These are phyloP conservation scores for Cathartes aura DNA, from an alignment of 2,113 vertebrate species.

Conservation along the genomic window DNA sequence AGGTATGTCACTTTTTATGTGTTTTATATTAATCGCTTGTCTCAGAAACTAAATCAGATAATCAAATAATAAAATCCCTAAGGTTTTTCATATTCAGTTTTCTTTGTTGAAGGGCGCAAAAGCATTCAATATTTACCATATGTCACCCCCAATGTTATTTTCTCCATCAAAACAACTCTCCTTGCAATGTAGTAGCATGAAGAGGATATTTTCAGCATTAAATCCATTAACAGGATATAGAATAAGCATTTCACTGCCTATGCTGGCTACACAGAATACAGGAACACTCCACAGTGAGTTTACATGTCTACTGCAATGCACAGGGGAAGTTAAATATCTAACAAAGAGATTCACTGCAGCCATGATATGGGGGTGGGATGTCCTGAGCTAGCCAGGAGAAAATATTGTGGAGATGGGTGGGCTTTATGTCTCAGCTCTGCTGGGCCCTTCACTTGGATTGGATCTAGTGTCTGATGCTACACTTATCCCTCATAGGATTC, in stretches of 20 bases:
- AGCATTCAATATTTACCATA: conserved; percentile 1
- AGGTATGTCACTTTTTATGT: conserved; percentile 43
- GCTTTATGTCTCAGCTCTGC: not conserved
- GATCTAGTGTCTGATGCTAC: not conserved
- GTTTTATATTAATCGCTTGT: conserved; percentile 41
- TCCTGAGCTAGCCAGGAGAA: not conserved
- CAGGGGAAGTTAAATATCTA: not conserved
- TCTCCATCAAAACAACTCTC: not conserved
- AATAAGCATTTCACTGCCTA: not conserved
- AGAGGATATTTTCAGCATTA: not conserved
- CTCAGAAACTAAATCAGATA: conserved; percentile 35
- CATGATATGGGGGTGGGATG: not conserved
- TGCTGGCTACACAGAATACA: not conserved
- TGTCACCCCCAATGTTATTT: not conserved
- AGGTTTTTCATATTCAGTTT: not conserved
- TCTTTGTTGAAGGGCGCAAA: not conserved
- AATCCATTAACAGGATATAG: not conserved
- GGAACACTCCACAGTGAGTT: not conserved
- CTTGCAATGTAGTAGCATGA: not conserved
- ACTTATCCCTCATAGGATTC: not conserved
- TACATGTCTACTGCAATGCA: not conserved
- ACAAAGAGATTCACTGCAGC: not conserved
- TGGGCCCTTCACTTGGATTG: not conserved
- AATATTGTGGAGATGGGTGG: not conserved
- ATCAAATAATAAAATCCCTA: conserved; percentile 31